Evolutionary conservation across 2,888 invertebrate species (phyloP), one percentile per base, ranked within the genome.

Genomic region (Drosophila aldrichi): DNA sequence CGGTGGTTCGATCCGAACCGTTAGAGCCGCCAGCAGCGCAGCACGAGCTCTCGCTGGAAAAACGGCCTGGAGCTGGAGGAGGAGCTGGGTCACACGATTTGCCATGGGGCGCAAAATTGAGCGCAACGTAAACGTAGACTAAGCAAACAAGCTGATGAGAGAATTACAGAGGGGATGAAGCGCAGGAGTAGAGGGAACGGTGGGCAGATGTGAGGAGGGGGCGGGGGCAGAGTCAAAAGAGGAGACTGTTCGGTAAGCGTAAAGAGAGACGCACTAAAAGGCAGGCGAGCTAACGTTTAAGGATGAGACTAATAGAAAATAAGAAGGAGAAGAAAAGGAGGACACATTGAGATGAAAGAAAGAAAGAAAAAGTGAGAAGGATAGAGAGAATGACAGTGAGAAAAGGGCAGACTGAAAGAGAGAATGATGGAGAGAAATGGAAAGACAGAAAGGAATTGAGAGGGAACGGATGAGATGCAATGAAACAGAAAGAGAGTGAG

Each of bases 81-180:
- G 43, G 43, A 32, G 44, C 44, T 46, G 54, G 56, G 48, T 75
- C 49, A 62, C 38, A 77, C 34, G 65, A 41, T 60, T 49, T 56
- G 65, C 48, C 46, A 20, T 57, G 79, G 63, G 79, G 58, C 76
- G 70, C 25, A 43, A 71, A 77, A 80, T 77, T 70, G 54, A 61
- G 76, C 46, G 56, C 44, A 40, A 65, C 65, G 59, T 22, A 70
- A 77, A 67, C 32, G 66, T 40, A 63, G 32, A 76, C 72, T 54
- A 64, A 58, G 48, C 57, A 63, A 66, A 76, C 59, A 22, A 49
- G 48, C n/a, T 16, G 36, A 64, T 38, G 41, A 22, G 7, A 40
- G 44, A 44, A 40, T 40, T 38, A 52, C 36, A n/a, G 41, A 41
- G 34, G 22, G 41, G 20, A 25, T 40, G 34, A 16, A 22, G 44